Evolutionary conservation across 2,113 vertebrate genomes (phyloP).

Genomic region (Hippocampus mohnikei): DNA sequence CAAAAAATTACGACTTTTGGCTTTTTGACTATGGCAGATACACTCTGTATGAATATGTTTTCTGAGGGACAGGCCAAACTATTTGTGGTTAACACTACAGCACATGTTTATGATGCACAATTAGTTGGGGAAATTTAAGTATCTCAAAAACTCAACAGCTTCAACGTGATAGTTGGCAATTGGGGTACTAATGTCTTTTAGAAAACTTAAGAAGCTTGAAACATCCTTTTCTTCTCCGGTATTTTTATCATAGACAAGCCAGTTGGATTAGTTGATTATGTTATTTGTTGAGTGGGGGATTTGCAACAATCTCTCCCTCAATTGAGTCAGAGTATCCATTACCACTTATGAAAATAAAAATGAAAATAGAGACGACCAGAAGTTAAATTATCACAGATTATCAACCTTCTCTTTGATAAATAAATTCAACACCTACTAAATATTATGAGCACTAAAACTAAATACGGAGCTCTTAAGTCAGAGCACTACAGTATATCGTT

Average conservation of each 20-base stretch:
- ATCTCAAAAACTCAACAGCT: too few species aligned
- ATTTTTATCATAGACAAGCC: slow-evolving; percentile 3
- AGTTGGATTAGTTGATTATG: background rate
- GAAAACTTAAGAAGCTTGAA: too few species aligned
- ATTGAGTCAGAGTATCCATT: background rate
- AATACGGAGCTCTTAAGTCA: background rate
- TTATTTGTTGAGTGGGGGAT: slow-evolving; percentile 24
- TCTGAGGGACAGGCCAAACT: background rate
- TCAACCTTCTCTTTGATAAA: too few species aligned
- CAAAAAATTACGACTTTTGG: background rate
- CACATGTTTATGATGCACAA: background rate
- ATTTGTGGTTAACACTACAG: background rate
- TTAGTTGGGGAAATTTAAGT: too few species aligned
- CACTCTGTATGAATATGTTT: background rate
- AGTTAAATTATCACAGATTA: too few species aligned
- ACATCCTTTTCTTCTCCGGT: background rate
- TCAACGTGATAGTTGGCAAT: too few species aligned
- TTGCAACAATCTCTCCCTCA: slow-evolving; percentile 33
- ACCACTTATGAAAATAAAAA: background rate
- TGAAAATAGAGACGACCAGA: background rate
- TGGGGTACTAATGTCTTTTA: too few species aligned
- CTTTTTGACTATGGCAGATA: background rate
- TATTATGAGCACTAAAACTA: background rate
- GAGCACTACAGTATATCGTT: background rate
- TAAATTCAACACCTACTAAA: background rate